phyloP scores from a whole-genome alignment of 2,113 vertebrate genomes.

The Calyptomena viridis region DNA sequence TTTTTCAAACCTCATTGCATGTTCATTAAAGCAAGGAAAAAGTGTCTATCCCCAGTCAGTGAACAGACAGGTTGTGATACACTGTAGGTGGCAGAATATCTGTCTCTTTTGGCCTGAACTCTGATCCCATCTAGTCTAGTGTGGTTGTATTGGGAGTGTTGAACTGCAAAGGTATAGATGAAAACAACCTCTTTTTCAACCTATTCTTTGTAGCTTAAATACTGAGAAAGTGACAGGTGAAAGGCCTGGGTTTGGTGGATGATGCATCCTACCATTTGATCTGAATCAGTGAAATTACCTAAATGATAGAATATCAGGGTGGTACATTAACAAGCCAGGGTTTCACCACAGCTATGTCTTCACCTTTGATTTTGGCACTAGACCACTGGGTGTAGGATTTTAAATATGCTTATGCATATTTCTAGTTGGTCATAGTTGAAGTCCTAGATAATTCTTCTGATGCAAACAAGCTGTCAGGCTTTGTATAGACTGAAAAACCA shows the following conservation, averaged over 20 bases:
- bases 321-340: neutral
- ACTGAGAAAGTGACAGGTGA: neutral
- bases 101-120: neutral
- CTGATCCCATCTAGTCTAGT: neutral
- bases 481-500: neutral
- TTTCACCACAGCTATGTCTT: neutral
- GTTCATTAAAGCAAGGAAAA: neutral
- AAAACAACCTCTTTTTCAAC: neutral
- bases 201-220: neutral
- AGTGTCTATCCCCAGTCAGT: neutral
- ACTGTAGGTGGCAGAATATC: neutral
- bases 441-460: neutral
- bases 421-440: neutral
- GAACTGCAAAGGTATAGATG: neutral
- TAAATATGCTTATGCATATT: neutral
- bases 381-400: neutral
- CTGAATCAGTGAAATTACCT: neutral
- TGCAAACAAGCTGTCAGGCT: neutral
- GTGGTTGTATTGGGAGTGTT: neutral
- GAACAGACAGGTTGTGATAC: neutral
- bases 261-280: neutral
- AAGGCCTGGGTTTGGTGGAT: neutral
- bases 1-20: neutral
- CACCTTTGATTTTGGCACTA: neutral
- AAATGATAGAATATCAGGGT: neutral